Base-by-base conservation (phyloP, 2,113 vertebrate species). In the Sturnus vulgaris region DNA sequence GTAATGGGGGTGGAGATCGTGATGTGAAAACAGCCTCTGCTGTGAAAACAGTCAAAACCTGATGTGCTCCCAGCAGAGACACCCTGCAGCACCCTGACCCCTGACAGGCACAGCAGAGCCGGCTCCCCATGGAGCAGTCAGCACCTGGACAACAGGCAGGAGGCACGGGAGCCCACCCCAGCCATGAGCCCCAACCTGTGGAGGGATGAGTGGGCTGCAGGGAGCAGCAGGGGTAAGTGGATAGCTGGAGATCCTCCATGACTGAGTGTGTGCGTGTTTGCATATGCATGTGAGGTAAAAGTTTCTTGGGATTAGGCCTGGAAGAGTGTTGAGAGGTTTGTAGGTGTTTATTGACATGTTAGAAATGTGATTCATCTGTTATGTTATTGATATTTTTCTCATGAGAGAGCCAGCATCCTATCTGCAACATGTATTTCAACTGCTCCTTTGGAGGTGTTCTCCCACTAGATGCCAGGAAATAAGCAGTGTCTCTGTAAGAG, bases 171-270 rank as follows among this genome's bases (percentile, higher is more conserved):
- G 5, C 24, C 18, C n/a, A 40, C 6, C 19, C 8, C 4, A 15
- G 47, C 0, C 0, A 7, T 0, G 0, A 3, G 7, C 24, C 12
- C n/a, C 0, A 0, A 27, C 8, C 24, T 71, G 9, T 10, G 5
- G 35, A 60, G 15, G 17, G 18, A 42, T 5, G 37, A 13, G 10
- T 0, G 3, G 9, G 33, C 25, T 47, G 52, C 24, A 39, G 33
- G 30, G 20, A 90, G 46, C 37, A 60, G 31, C 31, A 69, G 12
- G 24, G 24, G 27, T 16, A 24, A 22, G 31, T 12, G 35, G 30
- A 10, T 24, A 52, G 23, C 30, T 53, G 69, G 59, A 65, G 17
- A 47, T 72, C 7, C 15, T 28, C 16, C 15, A 4, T 3, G 11
- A 35, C 17, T 1, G 0, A 15, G 15, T 9, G 6, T 20, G 40